Evolutionary conservation across 2,113 vertebrate species (phyloP).

Genomic region (Cyrtonyx montezumae): DNA sequence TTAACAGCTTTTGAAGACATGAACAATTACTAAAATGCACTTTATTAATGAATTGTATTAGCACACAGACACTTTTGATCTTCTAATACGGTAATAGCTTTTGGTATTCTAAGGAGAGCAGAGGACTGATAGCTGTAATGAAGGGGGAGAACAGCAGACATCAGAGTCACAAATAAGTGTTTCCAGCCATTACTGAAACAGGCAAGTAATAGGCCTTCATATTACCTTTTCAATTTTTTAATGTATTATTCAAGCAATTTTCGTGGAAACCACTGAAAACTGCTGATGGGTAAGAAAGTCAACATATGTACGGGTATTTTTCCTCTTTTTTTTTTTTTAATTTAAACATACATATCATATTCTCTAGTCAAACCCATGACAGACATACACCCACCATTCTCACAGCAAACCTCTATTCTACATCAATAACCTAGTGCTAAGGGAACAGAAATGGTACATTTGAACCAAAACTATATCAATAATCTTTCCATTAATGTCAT

Average conservation of each 20-base stretch:
- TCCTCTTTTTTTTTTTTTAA: neutral
- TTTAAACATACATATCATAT: neutral
- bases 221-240: neutral
- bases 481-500: neutral
- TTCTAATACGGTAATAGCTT: neutral
- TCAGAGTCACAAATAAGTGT: rapidly evolving
- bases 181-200: neutral
- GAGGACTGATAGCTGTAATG: neutral
- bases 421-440: neutral
- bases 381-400: neutral
- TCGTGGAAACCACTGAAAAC: neutral
- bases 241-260: neutral
- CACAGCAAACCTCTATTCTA: neutral
- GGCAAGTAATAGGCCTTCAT: neutral
- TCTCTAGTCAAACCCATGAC: neutral
- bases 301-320: neutral
- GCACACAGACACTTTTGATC: neutral
- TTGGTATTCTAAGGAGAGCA: neutral
- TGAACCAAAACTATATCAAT: neutral
- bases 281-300: neutral
- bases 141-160: neutral
- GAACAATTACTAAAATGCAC: neutral
- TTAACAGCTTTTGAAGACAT: neutral
- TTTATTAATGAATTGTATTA: neutral
- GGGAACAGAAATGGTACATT: neutral